Evolutionary conservation across 2,888 invertebrate species (phyloP), one percentile per base, ranked within the genome.

Genomic region (Rhorus exstirpatorius): DNA sequence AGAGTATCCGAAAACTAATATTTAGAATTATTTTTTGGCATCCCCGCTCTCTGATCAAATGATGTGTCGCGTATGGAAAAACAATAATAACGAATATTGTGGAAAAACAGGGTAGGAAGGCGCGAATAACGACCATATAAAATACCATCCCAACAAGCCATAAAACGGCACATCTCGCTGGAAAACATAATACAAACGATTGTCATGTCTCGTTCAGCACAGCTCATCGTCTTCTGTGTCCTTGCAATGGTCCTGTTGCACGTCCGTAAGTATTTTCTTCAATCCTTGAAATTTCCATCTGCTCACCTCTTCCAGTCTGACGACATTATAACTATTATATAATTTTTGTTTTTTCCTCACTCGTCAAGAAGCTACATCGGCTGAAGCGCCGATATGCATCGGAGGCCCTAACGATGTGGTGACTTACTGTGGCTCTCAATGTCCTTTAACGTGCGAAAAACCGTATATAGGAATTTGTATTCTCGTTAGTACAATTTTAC

Each of bases 201-300:
- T 38, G 21, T 49, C 41, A 70, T 55, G 70, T 21, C 55, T 70
- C 55, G 70, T 6, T 41, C 41, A 12, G 38, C 53, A n/a, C 68
- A 38, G 21, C 21, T 68, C 41, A 26, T 55, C 24, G 7, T 55
- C 4, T 24, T 55, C 41, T 10, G 26, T 21, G 21, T 26, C 8
- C 14, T 53, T 17, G 19, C 41, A 14, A 24, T 55, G 26, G 55
- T 26, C 12, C 14, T 55, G 10, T 4, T 55, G 8, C n/a, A 24
- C 68, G 51, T 38, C 4, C 21, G 70, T 70, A 44, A 70, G 41
- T 12, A 1, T 17, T 19, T 41, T 44, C 14, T 63, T 3, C 0
- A 10, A 26, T 19, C 19, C 4, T n/a, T 35, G n/a, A 35, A 21
- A 19, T 8, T 7, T 67, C 6, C 10, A 1, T 12, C n/a, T n/a